These are phyloP conservation scores for Nyleta sp. DNA, from an alignment of 2,888 invertebrate species.

Conservation along the genomic window DNA sequence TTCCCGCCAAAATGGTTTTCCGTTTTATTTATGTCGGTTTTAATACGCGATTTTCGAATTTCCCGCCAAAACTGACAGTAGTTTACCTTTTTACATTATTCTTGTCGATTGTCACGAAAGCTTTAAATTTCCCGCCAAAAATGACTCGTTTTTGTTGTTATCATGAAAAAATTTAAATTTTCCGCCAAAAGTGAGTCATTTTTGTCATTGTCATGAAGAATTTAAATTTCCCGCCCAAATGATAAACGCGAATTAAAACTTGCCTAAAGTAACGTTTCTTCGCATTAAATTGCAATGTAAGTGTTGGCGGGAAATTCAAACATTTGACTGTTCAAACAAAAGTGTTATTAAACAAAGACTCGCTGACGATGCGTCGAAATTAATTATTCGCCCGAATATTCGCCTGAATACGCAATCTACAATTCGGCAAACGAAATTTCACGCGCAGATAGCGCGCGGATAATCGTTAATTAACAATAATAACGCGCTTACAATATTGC, in stretches of 20 bases:
- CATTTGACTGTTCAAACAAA: not conserved
- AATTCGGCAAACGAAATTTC: conserved; percentile 4
- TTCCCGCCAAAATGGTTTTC: conserved; percentile 14
- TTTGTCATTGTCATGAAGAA: too few relatives aligned
- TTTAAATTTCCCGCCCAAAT: not conserved
- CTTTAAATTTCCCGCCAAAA: not conserved
- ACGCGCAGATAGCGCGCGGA: not conserved
- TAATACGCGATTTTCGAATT: too few relatives aligned
- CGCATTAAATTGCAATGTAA: too few relatives aligned
- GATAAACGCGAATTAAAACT: too few relatives aligned
- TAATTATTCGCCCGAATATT: not conserved
- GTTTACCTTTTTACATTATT: too few relatives aligned
- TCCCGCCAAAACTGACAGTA: too few relatives aligned
- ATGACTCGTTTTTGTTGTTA: too few relatives aligned
- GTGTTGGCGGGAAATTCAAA: not conserved
- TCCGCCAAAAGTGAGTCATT: not conserved
- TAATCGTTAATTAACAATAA: conserved; percentile 14
- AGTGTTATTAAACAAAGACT: not conserved
- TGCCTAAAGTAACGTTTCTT: too few relatives aligned
- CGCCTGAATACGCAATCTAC: not conserved
- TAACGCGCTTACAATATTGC: conserved; percentile 1
- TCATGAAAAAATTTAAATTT: too few relatives aligned
- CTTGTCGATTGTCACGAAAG: too few relatives aligned
- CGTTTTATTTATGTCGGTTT: too few relatives aligned
- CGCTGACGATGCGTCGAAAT: too few relatives aligned